A percentile compares a stretch with the other conserved stretches of the same genome.
phyloP scores from a whole-genome alignment of 2,888 invertebrate genomes.

The Dermolepida albohirtum region DNA sequence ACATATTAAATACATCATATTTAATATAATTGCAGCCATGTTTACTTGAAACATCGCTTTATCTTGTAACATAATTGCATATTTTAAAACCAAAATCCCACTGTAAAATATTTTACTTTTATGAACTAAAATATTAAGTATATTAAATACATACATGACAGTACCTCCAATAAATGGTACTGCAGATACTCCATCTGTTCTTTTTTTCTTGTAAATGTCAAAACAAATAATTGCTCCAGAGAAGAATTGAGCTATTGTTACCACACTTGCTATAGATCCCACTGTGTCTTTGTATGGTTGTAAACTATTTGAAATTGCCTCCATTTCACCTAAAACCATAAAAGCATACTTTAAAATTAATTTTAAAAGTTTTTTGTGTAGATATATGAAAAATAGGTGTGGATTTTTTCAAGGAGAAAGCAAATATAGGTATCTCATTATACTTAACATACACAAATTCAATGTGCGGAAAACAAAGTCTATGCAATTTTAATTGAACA shows the following conservation, averaged over 20 bases:
- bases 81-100: conserved; percentile 80
- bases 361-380: not conserved
- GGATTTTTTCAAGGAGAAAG: not conserved
- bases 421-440: no score
- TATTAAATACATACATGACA: conserved; percentile 74
- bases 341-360: not conserved
- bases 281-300: conserved; percentile 77
- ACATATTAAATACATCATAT: conserved; percentile 73
- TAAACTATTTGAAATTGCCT: conserved; percentile 67
- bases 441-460: no score
- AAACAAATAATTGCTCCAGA: conserved; percentile 81
- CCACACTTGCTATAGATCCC: conserved; percentile 76
- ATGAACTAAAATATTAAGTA: conserved; percentile 1
- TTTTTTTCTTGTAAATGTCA: conserved; percentile 78
- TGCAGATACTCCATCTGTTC: conserved; percentile 73
- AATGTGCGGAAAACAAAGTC: no score
- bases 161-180: conserved; percentile 82
- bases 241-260: conserved; percentile 86
- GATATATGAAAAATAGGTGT: conserved; percentile 7
- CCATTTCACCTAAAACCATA: conserved; percentile 61
- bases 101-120: conserved; percentile 65
- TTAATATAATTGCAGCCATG: conserved; percentile 77
- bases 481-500: no score
- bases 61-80: conserved; percentile 80
- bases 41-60: conserved; percentile 83